These are phyloP conservation scores for Drosophila tsacasi DNA, from an alignment of 1,140 invertebrate genomes.

Conservation along the genomic window DNA sequence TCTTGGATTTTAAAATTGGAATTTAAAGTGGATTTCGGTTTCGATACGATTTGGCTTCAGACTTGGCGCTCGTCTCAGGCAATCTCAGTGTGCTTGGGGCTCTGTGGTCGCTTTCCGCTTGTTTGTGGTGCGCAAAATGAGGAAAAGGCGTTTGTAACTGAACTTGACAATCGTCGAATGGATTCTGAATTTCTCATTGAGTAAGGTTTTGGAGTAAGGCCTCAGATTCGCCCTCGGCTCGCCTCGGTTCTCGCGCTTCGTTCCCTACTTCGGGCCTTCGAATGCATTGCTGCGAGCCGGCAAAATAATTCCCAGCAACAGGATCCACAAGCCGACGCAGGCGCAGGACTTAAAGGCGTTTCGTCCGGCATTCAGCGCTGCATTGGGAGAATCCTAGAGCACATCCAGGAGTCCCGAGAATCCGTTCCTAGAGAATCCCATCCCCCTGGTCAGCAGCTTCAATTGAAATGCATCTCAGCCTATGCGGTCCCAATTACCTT, in stretches of 20 bases:
- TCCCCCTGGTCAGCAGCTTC: constrained; percentile 19
- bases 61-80: constrained; percentile 44
- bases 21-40: constrained; percentile 21
- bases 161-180: constrained; percentile 82
- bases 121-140: constrained; percentile 73
- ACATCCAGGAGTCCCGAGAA: background rate
- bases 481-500: constrained; percentile 69
- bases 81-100: constrained; percentile 39
- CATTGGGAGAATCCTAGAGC: constrained; percentile 21
- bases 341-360: constrained; percentile 56
- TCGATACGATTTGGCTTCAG: constrained; percentile 43
- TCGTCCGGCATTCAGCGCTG: constrained; percentile 56
- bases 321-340: constrained; percentile 74
- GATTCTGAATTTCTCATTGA: constrained; percentile 83
- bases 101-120: constrained; percentile 53
- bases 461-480: constrained; percentile 76
- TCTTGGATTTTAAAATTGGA: constrained; percentile 6
- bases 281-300: constrained; percentile 46
- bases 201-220: constrained; percentile 68
- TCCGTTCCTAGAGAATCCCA: background rate
- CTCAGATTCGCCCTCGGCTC: constrained; percentile 31
- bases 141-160: constrained; percentile 76
- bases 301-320: constrained; percentile 51
- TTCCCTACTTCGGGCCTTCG: constrained; percentile 32
- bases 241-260: constrained; percentile 20